Base-by-base conservation (phyloP, 2,888 invertebrate species). In the Antheraea assamensis region DNA sequence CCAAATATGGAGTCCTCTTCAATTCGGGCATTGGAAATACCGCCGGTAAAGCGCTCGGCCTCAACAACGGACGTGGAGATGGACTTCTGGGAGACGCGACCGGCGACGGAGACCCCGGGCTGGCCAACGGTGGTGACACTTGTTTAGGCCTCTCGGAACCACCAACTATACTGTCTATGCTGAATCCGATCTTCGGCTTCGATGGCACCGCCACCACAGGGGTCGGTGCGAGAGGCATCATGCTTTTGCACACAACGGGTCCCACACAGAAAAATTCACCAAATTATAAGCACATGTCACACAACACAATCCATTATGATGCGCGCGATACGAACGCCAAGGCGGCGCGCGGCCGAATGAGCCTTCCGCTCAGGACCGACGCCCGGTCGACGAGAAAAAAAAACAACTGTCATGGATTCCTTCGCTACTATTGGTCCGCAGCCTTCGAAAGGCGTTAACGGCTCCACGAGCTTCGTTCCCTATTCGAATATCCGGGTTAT, bases 181-280 rank as follows among this genome's bases (percentile, higher is more conserved):
- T 98, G 90, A 98, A 98, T 86, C 98, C 98, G 90, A 98, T 97
- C 95, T 98, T 98, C 82, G 98, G 98, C 95, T 98, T 98, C 83
- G 97, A 97, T 89, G 98, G 97, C 96, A 98, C 97, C 95, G 98
- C 97, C 94, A 97, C 97, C 94, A 98, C 97, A 95, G 98, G 97
- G 91, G 98, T 98, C 95, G 98, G 98, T 96, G 98, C 98, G 96
- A 98, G 96, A 95, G 98, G 98, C 98, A 98, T 98, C 98, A 98
- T 98, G 95, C 95, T 96, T 93, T 61, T 61, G 61, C 89, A 87
- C 82, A 81, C 27, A 61, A 61, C 61, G 17, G 61, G 90, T 91
- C 91, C 88, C 91, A 85, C 92, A 94, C 93, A 90, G 90, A 88
- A 91, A 88, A 87, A 79, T 86, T 90, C 88, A 89, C 88, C 83